Percentiles rank a stretch among this genome's conserved stretches.
Conservation (phyloP, 2,888 invertebrate genomes). For the Agrotis clavis region DNA sequence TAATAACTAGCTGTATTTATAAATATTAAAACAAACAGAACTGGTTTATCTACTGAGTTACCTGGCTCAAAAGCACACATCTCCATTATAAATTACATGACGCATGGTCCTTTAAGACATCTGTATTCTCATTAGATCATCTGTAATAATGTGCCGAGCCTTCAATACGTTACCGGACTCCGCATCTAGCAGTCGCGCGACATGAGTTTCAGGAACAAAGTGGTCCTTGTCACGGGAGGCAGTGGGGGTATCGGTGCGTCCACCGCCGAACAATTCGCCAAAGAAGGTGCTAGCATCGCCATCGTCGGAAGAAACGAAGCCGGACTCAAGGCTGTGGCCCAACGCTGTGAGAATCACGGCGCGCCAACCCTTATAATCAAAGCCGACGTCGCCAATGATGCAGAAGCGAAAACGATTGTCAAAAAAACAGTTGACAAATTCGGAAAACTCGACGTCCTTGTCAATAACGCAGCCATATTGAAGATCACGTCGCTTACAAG, state of each 20-base stretch:
- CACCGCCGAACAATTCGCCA: slow-evolving; percentile 66
- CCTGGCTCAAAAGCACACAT: background rate
- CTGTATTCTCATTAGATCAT: slow-evolving; percentile 19
- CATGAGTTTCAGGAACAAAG: slow-evolving; percentile 72
- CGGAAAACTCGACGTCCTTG: slow-evolving; percentile 71
- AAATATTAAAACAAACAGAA: background rate
- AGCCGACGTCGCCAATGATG: slow-evolving; percentile 70
- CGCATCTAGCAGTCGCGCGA: slow-evolving; percentile 8
- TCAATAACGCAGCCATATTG: slow-evolving; percentile 72
- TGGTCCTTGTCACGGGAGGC: slow-evolving; percentile 72
- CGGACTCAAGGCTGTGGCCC: slow-evolving; percentile 62
- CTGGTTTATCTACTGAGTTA: slow-evolving; percentile 15
- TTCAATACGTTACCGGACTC: slow-evolving; percentile 22
- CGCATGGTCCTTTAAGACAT: background rate
- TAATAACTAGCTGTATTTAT: too few species aligned
- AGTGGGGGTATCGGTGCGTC: slow-evolving; percentile 72
- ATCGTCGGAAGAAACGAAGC: slow-evolving; percentile 69
- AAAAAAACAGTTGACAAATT: slow-evolving; percentile 64
- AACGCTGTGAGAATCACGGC: slow-evolving; percentile 57
- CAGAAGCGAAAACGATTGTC: slow-evolving; percentile 61
- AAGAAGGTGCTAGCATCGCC: slow-evolving; percentile 67
- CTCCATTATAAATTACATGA: slow-evolving; percentile 18
- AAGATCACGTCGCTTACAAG: slow-evolving; percentile 48
- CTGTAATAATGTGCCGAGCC: background rate
- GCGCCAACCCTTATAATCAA: slow-evolving; percentile 60